These are phyloP conservation scores for Tragulus kanchil DNA, from an alignment of 2,113 vertebrate genomes.

Conservation along the genomic window DNA sequence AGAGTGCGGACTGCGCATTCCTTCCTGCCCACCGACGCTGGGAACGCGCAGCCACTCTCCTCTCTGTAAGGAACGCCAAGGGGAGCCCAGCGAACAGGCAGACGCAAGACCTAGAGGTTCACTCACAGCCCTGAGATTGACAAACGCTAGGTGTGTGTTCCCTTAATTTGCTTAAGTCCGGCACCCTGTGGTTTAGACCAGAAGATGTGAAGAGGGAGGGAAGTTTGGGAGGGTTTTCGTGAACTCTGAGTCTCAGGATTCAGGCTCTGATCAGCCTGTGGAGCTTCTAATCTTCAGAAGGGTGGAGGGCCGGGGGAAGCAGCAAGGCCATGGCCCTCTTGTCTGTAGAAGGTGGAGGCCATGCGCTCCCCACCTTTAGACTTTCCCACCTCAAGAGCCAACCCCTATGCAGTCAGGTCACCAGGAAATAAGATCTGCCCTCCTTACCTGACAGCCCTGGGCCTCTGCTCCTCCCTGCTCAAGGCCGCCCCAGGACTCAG, in stretches of 20 bases:
- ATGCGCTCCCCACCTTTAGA: neutral
- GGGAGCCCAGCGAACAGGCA: neutral
- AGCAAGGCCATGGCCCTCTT: neutral
- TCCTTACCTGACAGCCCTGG: neutral
- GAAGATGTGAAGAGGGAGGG: neutral
- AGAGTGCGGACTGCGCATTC: slow-evolving; percentile 53
- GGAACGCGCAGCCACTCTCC: slow-evolving; percentile 29
- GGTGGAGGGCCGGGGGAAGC: neutral
- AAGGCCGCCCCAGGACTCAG: neutral
- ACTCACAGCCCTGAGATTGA: neutral
- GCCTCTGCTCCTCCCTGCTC: neutral
- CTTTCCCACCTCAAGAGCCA: neutral
- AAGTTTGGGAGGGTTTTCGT: neutral
- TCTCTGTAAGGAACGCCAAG: slow-evolving; percentile 60
- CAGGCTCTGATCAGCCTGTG: neutral
- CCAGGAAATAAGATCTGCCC: neutral
- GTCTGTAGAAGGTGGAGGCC: neutral
- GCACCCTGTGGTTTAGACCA: slow-evolving; percentile 59
- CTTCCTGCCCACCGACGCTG: slow-evolving; percentile 76
- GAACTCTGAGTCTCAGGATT: slow-evolving; percentile 42
- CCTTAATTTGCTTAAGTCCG: slow-evolving; percentile 72
- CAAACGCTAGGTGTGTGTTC: slow-evolving; percentile 7
- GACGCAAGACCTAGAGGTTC: neutral
- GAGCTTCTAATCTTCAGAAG: neutral
- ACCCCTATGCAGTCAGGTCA: neutral